Conservation (phyloP, 2,888 invertebrate genomes). For the Athetis lepigone region DNA sequence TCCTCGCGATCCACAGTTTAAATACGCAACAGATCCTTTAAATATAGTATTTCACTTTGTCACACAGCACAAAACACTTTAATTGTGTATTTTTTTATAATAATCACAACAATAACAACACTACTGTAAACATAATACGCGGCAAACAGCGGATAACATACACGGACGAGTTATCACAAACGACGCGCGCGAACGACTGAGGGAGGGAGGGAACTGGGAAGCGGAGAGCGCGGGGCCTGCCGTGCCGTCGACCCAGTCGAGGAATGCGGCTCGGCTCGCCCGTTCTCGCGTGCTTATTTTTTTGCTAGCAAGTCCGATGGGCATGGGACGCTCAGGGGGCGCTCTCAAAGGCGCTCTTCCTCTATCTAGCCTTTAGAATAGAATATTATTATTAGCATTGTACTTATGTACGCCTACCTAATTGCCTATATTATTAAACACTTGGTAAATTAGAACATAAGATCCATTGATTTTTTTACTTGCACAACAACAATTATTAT, state of each 20-base stretch:
- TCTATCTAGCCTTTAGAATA: conserved; percentile 25
- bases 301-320: conserved; percentile 75
- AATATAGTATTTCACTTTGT: conserved; percentile 70
- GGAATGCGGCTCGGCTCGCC: conserved; percentile 88
- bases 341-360: conserved; percentile 27
- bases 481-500: neutral
- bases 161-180: conserved; percentile 75
- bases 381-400: neutral
- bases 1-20: conserved; percentile 78
- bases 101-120: conserved; percentile 83
- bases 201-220: conserved; percentile 55
- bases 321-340: conserved; percentile 73
- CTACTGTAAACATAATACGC: conserved; percentile 87
- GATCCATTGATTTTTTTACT: neutral
- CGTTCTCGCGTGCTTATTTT: conserved; percentile 84
- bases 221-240: conserved; percentile 73
- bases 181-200: conserved; percentile 87
- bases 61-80: conserved; percentile 80
- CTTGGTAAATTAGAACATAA: neutral
- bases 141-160: conserved; percentile 73
- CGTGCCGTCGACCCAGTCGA: conserved; percentile 86
- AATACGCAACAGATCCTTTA: conserved; percentile 66
- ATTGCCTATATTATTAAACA: neutral
- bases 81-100: conserved; percentile 68
- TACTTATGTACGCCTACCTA: neutral